Evolutionary conservation across 1,140 invertebrate genomes (phyloP).

Genomic region (Dolichoris vasculosae): DNA sequence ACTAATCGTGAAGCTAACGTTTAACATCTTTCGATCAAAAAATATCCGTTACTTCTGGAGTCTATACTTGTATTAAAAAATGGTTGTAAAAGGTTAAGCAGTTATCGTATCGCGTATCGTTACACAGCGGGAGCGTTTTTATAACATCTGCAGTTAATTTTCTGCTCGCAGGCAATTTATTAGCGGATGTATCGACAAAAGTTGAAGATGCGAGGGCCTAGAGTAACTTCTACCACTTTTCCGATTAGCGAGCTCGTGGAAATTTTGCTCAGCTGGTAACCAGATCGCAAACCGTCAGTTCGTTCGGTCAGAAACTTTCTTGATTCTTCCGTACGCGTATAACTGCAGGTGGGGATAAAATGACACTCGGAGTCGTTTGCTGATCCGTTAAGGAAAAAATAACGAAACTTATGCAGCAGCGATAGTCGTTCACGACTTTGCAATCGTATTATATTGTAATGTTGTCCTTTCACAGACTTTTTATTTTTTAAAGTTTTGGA

Average conservation of each 20-base stretch:
- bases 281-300: neutral
- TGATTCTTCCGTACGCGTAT: no score
- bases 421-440: no score
- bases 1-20: no score
- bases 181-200: neutral
- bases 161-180: neutral
- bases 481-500: neutral
- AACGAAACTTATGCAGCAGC: no score
- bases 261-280: neutral
- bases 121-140: neutral
- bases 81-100: neutral
- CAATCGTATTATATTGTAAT: neutral
- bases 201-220: neutral
- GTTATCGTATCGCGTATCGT: neutral
- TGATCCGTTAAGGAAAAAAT: no score
- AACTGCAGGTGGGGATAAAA: no score
- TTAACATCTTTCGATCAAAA: neutral
- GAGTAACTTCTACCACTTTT: neutral
- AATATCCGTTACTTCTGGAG: neutral
- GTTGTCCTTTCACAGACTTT: neutral
- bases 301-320: neutral
- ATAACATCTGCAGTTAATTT: neutral
- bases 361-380: no score
- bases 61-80: neutral
- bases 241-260: neutral